Conservation (phyloP, 2,797 vertebrate species). For the Lepilemur ruficaudatus region DNA sequence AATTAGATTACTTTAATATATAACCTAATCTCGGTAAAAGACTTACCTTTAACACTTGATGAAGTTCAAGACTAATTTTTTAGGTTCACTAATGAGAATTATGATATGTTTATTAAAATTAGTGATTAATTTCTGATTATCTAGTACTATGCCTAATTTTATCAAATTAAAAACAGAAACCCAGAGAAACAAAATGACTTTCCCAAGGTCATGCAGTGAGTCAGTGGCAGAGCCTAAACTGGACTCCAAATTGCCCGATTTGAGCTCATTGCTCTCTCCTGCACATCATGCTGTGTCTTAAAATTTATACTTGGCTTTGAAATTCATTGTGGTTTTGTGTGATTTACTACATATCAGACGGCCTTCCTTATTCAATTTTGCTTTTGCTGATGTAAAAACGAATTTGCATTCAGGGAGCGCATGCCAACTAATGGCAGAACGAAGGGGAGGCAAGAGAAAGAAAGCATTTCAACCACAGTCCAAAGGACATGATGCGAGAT, state of each 20-base stretch:
- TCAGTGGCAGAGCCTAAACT: neutral
- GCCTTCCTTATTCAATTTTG: conserved; percentile 62
- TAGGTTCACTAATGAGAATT: neutral
- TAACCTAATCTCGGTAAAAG: neutral
- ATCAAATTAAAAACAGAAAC: neutral
- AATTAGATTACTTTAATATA: neutral
- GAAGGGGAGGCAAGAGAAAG: neutral
- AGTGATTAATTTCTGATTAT: neutral
- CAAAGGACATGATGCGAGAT: neutral
- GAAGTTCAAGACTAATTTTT: neutral
- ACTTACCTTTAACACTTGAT: conserved; percentile 6
- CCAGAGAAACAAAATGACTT: neutral
- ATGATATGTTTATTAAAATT: neutral
- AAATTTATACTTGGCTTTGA: conserved; percentile 48
- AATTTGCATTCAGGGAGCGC: conserved; percentile 60
- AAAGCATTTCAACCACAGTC: neutral
- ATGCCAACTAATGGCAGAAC: neutral
- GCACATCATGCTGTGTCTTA: neutral
- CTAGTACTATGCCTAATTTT: neutral
- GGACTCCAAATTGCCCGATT: neutral
- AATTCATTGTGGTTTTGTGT: conserved; percentile 65
- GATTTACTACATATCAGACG: conserved; percentile 67
- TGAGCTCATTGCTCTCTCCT: neutral
- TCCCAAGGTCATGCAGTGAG: neutral
- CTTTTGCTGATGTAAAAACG: conserved; percentile 58